Percentiles rank a stretch among this genome's conserved stretches.
Conservation (phyloP, 2,797 vertebrate species). For the Erethizon dorsatum region DNA sequence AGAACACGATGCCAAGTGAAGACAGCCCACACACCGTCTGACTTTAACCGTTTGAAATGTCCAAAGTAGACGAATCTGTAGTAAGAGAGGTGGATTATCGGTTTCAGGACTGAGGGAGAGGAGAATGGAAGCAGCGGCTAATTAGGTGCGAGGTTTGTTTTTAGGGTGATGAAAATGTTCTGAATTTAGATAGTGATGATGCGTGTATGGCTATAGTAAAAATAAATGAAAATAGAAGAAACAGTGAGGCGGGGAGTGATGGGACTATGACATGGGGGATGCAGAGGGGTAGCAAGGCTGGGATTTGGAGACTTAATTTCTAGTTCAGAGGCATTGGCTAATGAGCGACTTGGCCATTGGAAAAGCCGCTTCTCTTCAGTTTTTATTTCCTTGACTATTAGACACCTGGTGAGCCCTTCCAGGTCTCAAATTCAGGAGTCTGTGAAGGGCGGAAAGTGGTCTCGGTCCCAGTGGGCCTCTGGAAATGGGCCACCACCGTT, state of each 20-base stretch:
- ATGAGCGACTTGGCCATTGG: background rate
- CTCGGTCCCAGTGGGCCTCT: background rate
- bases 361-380: background rate
- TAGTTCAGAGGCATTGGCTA: background rate
- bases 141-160: background rate
- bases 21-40: background rate
- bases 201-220: background rate
- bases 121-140: background rate
- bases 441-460: background rate
- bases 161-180: background rate
- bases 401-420: background rate
- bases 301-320: background rate
- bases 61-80: background rate
- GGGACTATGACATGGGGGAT: background rate
- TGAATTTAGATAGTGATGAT: background rate
- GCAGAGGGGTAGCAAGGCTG: background rate
- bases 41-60: background rate
- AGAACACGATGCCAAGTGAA: background rate
- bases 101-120: background rate
- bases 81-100: background rate
- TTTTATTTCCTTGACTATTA: background rate
- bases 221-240: background rate
- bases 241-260: background rate
- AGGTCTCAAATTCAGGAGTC: background rate
- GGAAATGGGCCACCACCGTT: too few relatives aligned